Conservation (phyloP, 1,140 invertebrate genomes). For the Drosophila leontia region DNA sequence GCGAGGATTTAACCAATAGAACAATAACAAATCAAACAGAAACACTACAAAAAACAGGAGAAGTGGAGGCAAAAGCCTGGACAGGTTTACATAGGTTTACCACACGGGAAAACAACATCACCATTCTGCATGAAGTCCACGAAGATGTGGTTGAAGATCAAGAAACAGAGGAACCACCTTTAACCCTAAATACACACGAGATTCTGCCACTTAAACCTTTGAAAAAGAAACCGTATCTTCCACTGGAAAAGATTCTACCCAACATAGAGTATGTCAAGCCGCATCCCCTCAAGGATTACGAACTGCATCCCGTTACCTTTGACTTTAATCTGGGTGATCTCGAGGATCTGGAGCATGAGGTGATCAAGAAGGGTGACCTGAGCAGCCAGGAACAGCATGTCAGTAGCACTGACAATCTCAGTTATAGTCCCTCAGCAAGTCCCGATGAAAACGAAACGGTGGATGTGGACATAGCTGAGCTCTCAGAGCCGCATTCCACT, state of each 20-base stretch:
- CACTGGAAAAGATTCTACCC: slow-evolving; percentile 68
- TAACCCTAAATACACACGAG: slow-evolving; percentile 72
- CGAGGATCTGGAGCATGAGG: slow-evolving; percentile 77
- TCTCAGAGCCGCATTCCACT: slow-evolving; percentile 31
- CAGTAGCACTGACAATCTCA: slow-evolving; percentile 32
- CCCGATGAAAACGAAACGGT: slow-evolving; percentile 62
- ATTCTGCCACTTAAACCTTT: slow-evolving; percentile 67
- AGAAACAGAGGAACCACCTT: slow-evolving; percentile 42
- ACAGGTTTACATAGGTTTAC: slow-evolving; percentile 33
- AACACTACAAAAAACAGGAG: neutral
- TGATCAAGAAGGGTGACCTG: slow-evolving; percentile 74
- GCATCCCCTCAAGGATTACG: slow-evolving; percentile 71
- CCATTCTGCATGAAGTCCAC: slow-evolving; percentile 74
- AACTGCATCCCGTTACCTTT: slow-evolving; percentile 79
- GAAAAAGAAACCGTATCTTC: slow-evolving; percentile 77
- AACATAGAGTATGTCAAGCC: slow-evolving; percentile 70
- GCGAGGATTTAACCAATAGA: neutral
- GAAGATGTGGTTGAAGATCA: slow-evolving; percentile 7
- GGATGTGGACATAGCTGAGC: slow-evolving; percentile 61
- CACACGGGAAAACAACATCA: slow-evolving; percentile 69
- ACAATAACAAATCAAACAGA: neutral
- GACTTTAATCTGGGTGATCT: slow-evolving; percentile 82
- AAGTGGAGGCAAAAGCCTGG: slow-evolving; percentile 9
- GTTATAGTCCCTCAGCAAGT: slow-evolving; percentile 48
- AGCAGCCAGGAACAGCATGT: slow-evolving; percentile 61